phyloP scores from a whole-genome alignment of 2,888 invertebrate genomes.

The Lamellibrachia columna region DNA sequence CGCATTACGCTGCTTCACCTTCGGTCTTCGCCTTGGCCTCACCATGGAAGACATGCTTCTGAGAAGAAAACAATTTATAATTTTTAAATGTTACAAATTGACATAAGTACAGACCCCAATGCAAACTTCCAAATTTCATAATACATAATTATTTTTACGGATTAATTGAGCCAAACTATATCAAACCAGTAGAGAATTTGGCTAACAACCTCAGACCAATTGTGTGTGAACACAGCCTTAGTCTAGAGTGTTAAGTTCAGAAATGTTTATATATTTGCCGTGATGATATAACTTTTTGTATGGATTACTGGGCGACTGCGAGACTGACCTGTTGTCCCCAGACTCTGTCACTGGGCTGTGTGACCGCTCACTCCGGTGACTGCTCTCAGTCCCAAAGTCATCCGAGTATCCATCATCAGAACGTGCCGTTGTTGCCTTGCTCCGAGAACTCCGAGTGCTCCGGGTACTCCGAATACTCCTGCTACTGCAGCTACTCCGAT shows the following conservation, averaged over 20 bases:
- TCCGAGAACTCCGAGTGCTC: conserved; percentile 33
- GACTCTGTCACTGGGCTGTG: conserved; percentile 20
- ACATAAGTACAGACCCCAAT: no score
- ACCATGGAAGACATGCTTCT: conserved; percentile 17
- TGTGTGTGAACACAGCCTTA: no score
- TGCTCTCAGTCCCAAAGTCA: conserved; percentile 38
- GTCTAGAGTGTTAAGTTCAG: no score
- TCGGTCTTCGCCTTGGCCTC: not conserved
- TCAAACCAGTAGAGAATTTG: no score
- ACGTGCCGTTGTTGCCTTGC: not conserved
- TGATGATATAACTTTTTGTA: no score
- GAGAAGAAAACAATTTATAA: not conserved
- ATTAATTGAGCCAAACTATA: no score
- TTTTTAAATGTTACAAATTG: no score
- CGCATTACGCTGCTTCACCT: conserved; percentile 40
- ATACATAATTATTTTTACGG: no score
- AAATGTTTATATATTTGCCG: no score
- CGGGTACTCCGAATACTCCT: conserved; percentile 31
- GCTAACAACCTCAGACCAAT: no score
- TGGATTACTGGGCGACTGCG: no score
- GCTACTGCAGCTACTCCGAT: conserved; percentile 20
- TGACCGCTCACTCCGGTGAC: not conserved
- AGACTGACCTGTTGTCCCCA: conserved; percentile 43
- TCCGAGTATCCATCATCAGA: conserved; percentile 45
- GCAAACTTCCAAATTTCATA: no score